Percentiles rank a stretch among this genome's conserved stretches.
Evolutionary conservation across 2,113 vertebrate genomes (phyloP).

Genomic region (Zosterops borbonicus): DNA sequence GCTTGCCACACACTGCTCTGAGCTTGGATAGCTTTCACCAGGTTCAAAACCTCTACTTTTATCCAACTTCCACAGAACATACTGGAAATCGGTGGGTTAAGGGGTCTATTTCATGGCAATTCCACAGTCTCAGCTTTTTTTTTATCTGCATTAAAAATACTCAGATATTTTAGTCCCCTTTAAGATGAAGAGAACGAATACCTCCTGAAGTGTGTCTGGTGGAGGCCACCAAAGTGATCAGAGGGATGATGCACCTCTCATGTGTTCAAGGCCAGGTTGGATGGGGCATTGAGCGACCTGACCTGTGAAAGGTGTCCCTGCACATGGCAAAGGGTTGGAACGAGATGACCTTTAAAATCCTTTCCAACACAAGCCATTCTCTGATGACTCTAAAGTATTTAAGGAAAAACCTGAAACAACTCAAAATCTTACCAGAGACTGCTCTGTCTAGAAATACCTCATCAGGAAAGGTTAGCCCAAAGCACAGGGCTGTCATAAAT

Average conservation of each 20-base stretch:
- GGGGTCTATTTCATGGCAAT: neutral
- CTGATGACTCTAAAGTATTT: neutral
- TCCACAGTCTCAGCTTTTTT: neutral
- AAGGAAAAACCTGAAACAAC: neutral
- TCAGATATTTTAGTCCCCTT: neutral
- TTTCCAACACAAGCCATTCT: neutral
- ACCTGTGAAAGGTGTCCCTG: neutral
- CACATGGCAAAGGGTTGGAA: neutral
- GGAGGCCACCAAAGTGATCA: neutral
- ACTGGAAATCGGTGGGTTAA: neutral
- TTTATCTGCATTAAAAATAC: neutral
- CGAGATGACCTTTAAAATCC: fast-evolving
- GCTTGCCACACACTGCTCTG: neutral
- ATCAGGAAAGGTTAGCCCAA: neutral
- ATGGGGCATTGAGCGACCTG: neutral
- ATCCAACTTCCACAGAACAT: neutral
- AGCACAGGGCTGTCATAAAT: neutral
- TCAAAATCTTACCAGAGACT: neutral
- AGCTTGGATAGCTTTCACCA: neutral
- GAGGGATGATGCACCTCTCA: neutral
- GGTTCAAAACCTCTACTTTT: neutral
- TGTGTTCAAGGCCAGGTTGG: neutral
- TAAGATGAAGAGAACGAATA: neutral
- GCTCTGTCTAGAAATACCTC: neutral
- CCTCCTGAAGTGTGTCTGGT: fast-evolving